Conservation (phyloP, 2,888 invertebrate genomes). For the Neuroscelio doddi region DNA sequence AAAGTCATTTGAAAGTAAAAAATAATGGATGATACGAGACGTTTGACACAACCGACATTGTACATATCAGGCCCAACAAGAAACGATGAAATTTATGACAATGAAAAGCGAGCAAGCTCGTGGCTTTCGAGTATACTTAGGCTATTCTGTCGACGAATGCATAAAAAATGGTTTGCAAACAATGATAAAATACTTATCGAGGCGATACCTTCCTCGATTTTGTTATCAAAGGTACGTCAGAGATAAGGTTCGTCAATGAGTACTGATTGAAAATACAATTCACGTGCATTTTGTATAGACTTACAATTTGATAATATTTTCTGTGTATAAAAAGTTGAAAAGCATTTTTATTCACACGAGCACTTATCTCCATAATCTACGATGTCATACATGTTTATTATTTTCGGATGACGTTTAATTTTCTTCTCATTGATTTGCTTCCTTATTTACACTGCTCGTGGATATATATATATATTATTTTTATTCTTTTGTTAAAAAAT, state of each 20-base stretch:
- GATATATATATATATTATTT: no score
- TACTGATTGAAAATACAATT: constrained; percentile 21
- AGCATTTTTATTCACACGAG: constrained; percentile 13
- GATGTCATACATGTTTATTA: no score
- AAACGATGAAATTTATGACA: constrained; percentile 27
- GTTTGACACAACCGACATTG: constrained; percentile 31
- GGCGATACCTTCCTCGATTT: constrained; percentile 34
- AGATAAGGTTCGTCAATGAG: constrained; percentile 7
- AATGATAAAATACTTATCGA: constrained; percentile 41
- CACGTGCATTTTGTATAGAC: constrained; percentile 30
- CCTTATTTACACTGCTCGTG: no score
- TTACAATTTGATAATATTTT: constrained; percentile 9
- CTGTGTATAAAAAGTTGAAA: not conserved
- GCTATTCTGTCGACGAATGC: constrained; percentile 42
- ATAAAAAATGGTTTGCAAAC: constrained; percentile 42
- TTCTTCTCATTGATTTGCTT: no score
- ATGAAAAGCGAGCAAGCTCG: constrained; percentile 27
- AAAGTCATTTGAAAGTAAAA: constrained; percentile 21
- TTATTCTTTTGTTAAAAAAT: no score
- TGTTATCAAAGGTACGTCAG: constrained; percentile 46
- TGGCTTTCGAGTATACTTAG: constrained; percentile 34
- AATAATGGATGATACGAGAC: constrained; percentile 25
- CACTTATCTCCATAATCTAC: not conserved
- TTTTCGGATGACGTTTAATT: no score
- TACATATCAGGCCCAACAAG: constrained; percentile 40